Percentiles rank a stretch among this genome's conserved stretches.
phyloP scores from a whole-genome alignment of 2,888 invertebrate species.

The Bembecia ichneumoniformis region DNA sequence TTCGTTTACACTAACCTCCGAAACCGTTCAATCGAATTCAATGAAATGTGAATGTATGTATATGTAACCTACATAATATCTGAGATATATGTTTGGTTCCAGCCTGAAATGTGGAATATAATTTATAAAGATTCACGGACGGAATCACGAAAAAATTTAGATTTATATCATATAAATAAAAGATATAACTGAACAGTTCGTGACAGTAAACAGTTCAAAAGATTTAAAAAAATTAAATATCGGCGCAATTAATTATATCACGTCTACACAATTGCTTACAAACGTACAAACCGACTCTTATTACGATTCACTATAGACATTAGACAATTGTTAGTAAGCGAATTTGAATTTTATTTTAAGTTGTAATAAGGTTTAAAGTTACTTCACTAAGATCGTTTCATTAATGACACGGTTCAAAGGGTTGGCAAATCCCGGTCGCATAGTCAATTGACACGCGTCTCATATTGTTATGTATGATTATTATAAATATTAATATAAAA shows the following conservation, averaged over 20 bases:
- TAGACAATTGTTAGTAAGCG: neutral
- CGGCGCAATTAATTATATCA: neutral
- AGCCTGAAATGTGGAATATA: no score
- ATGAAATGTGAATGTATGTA: no score
- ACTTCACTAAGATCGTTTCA: conserved; percentile 32
- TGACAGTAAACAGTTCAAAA: neutral
- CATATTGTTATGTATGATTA: no score
- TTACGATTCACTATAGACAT: neutral
- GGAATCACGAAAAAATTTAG: no score
- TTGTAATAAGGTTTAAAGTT: conserved; percentile 19
- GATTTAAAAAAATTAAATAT: neutral
- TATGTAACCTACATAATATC: no score
- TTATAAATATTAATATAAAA: no score
- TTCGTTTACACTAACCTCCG: no score
- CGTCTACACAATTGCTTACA: neutral
- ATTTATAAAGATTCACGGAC: no score
- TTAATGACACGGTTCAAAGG: conserved; percentile 62
- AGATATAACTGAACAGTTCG: neutral
- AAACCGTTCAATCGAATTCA: no score
- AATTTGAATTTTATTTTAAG: conserved; percentile 19
- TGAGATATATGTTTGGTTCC: no score
- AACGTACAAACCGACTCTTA: neutral
- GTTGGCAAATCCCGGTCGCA: conserved; percentile 68
- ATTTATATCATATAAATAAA: no score
- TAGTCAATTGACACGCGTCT: conserved; percentile 67